These are phyloP conservation scores for Scaptomyza parva DNA, from an alignment of 2,888 invertebrate species.

Conservation along the genomic window DNA sequence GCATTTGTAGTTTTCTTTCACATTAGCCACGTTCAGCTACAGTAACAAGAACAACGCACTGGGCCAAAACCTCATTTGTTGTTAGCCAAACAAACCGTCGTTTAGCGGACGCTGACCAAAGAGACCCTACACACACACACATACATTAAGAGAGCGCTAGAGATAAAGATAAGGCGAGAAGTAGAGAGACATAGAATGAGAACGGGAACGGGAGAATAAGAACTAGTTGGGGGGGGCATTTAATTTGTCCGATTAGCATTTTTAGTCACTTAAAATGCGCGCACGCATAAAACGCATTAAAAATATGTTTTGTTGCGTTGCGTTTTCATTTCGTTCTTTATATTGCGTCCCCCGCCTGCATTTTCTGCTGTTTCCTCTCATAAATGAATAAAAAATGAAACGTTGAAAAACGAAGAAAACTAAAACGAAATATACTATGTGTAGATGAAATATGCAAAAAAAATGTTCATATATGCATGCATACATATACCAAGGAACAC, in stretches of 20 bases:
- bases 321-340: not conserved
- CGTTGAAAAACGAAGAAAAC: conserved; percentile 15
- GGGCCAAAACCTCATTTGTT: conserved; percentile 43
- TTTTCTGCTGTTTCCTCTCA: conserved; percentile 30
- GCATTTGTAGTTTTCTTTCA: conserved; percentile 48
- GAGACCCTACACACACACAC: conserved; percentile 9
- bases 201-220: not conserved
- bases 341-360: no score
- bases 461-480: conserved; percentile 43
- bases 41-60: conserved; percentile 38
- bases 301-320: conserved; percentile 49
- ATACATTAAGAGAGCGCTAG: conserved; percentile 5
- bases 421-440: not conserved
- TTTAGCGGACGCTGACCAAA: conserved; percentile 60
- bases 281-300: conserved; percentile 82
- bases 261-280: conserved; percentile 75
- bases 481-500: conserved; percentile 39
- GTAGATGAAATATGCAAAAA: conserved; percentile 60
- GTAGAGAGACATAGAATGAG: not conserved
- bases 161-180: conserved; percentile 6
- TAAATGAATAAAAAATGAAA: conserved; percentile 42
- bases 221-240: conserved; percentile 38
- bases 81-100: conserved; percentile 70
- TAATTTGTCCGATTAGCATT: conserved; percentile 80
- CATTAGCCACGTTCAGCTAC: conserved; percentile 59